Conservation (phyloP, 2,113 vertebrate species). For the Camelus dromedarius region DNA sequence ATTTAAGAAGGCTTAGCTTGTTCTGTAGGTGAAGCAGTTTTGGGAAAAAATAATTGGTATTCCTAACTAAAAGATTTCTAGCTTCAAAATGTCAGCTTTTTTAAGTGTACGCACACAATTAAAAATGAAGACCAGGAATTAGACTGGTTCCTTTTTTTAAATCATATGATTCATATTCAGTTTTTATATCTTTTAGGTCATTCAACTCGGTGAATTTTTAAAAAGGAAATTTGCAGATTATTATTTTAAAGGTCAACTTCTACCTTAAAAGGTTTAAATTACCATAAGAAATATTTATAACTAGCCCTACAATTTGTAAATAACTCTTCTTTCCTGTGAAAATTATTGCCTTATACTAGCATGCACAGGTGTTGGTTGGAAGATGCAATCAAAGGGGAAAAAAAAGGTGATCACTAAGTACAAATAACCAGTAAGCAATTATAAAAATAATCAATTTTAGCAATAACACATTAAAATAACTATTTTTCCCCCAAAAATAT, state of each 20-base stretch:
- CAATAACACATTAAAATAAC: neutral
- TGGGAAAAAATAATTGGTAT: neutral
- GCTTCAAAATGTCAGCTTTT: neutral
- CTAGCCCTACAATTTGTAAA: neutral
- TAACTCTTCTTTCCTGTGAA: neutral
- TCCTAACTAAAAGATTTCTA: neutral
- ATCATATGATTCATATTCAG: neutral
- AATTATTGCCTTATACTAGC: neutral
- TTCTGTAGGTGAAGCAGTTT: neutral
- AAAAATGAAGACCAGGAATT: neutral
- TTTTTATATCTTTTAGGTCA: neutral
- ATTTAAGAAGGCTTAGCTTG: neutral
- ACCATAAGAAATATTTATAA: neutral
- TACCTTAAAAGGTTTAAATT: constrained; percentile 2
- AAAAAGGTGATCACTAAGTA: neutral
- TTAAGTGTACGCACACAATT: neutral
- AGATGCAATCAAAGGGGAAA: neutral
- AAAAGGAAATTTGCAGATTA: neutral
- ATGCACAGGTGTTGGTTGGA: neutral
- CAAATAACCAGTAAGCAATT: neutral
- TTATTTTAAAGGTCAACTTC: neutral
- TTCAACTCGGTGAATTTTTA: neutral
- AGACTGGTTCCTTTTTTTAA: neutral
- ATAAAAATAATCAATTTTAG: neutral
- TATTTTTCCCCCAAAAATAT: neutral